Evolutionary conservation across 2,113 vertebrate species (phyloP), one percentile per base, ranked within the genome.

Genomic region (Myotis lucifugus): DNA sequence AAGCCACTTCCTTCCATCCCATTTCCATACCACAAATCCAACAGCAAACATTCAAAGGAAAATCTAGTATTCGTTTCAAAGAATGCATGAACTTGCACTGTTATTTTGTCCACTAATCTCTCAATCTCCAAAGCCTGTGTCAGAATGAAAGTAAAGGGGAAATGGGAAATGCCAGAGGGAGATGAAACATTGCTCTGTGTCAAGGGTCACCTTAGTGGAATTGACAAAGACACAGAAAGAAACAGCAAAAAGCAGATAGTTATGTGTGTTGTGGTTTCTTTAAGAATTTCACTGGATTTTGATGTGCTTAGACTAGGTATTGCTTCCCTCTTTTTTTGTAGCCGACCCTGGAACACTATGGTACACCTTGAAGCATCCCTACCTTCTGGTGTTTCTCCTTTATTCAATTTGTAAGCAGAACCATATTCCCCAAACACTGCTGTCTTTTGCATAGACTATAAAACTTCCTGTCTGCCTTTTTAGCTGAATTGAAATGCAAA

Each of bases 1-100:
- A 97, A 96, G 82, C 13, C 14, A 52, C 72, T 97, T 95, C 96
- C 46, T 37, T 92, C 17, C 90, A 52, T 88, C 10, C 27, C 27
- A 13, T 92, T 97, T 96, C 70, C 78, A 91, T 73, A 77, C 25
- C 85, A 90, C 3, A 21, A 70, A 64, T 11, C 8, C 42, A 74
- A 14, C 32, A 72, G 42, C n/a, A 84, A 85, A 67, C 19, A 8
- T 23, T 76, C 52, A 79, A 93, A 93, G 46, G 21, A 46, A 61
- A 82, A 82, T 59, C 34, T 93, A 92, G 83, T 88, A 96, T 84
- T 77, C 2, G 3, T 54, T 91, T 83, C 29, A 91, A 96, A 93
- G 18, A 23, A 78, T 18, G 9, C 12, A 94, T 8, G n/a, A 66
- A 37, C 23, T 56, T 50, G 34, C 12, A 52, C 34, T 93, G 32